Evolutionary conservation across 2,113 vertebrate species (phyloP), one percentile per base, ranked within the genome.

Genomic region (Rhineura floridana): DNA sequence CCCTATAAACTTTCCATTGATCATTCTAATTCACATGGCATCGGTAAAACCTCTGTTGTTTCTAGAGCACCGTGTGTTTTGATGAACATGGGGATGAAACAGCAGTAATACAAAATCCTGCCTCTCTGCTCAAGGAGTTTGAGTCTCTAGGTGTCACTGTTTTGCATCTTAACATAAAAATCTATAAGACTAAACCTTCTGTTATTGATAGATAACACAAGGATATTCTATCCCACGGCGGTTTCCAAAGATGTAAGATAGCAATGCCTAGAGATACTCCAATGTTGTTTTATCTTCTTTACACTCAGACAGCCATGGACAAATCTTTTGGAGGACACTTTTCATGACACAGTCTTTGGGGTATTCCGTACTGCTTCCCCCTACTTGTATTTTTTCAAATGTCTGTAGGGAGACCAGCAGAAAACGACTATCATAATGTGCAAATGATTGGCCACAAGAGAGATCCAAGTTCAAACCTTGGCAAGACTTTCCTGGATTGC

Each of bases 111-210:
- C 84, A 94, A 96, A 95, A 95, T 92, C 89, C 70, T 84, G 33
- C 78, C 95, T 95, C 95, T 94, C 91, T 92, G 79, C 91, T 93
- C 88, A 93, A 93, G 95, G 87, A 94, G 84, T 89, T 89, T 84
- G 93, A 93, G 91, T 95, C 94, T 90, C 91, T 4, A 48, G 91
- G 87, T 94, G 93, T 94, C 93, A 93, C 90, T 94, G 73, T 91
- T 96, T 96, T 96, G 95, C 95, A 96, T 96, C 95, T 96, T 96
- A 94, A 95, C 93, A 93, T 94, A 93, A 96, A 95, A 95, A 95
- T 96, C 94, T 95, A 90, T 95, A 94, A 94, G 89, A 73, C 87
- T 94, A 90, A 93, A 91, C 92, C 94, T 96, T 96, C 95, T 97
- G 96, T 93, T 95, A 77, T 88, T 93, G 93, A 95, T 92, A 96